Evolutionary conservation across 2,113 vertebrate species (phyloP), one percentile per base, ranked within the genome.

Genomic region (Oncorhynchus nerka): DNA sequence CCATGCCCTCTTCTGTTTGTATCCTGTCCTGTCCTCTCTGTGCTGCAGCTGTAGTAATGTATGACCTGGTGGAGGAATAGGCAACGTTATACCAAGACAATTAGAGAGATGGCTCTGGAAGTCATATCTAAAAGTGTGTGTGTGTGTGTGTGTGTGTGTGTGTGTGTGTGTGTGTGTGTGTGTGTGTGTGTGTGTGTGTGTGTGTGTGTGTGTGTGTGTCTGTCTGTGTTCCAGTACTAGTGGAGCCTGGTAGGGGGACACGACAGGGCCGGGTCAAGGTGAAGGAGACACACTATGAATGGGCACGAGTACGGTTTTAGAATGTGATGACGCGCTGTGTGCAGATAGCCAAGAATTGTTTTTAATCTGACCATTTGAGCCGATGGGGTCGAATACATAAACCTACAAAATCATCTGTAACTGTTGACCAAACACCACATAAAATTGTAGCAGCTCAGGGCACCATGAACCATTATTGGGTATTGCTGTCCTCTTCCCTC

Each of bases 41-140:
- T 28, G n/a, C 24, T n/a, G 26, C 64, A 12, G 13, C 66, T n/a
- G 26, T 22, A 26, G 39, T 78, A 68, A 77, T 82, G 73, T 71
- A 78, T 82, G 75, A 68, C 64, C 66, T n/a, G 13, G 48, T 70
- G 66, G 61, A 26, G 39, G 62, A 61, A 59, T 45, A 19, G 45
- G 19, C 68, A 49, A 0, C 48, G 80, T 74, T 76, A 9, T 71
- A 48, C 69, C 24, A 55, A 86, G 48, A 76, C 76, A 86, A 85
- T 88, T 84, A 87, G 64, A 20, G 28, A 30, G 16, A 81, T 69
- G 75, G 68, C 76, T 76, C 48, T 45, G 28, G 74, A 65, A 75
- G 79, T 69, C 68, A 64, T 32, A 30, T 82, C 70, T 71, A 74
- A 79, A 85, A 81, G 70, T 49, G 20, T 13, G 0, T 69, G 67